These are phyloP conservation scores for Falco punctatus DNA, from an alignment of 2,113 vertebrate species.

Conservation along the genomic window DNA sequence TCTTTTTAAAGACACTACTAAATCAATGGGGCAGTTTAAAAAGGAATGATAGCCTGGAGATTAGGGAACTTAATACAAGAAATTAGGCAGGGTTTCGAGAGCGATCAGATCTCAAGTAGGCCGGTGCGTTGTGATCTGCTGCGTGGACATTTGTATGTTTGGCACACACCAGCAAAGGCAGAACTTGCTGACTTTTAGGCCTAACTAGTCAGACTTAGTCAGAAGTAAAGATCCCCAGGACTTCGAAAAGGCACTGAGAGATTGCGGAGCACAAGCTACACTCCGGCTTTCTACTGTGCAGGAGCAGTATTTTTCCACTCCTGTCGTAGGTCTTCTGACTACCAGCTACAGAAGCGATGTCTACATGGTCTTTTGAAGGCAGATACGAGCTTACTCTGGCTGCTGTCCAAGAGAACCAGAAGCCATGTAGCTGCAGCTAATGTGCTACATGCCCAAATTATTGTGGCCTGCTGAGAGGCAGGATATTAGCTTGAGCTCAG, in stretches of 20 bases:
- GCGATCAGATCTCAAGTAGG: neutral
- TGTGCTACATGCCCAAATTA: constrained; percentile 59
- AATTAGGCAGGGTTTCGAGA: constrained; percentile 6
- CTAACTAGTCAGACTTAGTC: neutral
- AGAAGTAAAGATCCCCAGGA: neutral
- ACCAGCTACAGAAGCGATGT: constrained; percentile 37
- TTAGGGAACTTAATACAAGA: neutral
- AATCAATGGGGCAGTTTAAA: constrained; percentile 57
- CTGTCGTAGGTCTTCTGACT: constrained; percentile 47
- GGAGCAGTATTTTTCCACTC: constrained; percentile 64
- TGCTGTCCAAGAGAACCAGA: constrained; percentile 51
- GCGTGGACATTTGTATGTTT: neutral
- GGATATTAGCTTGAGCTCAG: constrained; percentile 56
- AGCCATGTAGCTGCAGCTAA: constrained; percentile 62
- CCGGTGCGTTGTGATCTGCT: neutral
- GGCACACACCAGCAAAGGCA: neutral
- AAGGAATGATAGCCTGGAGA: constrained; percentile 47
- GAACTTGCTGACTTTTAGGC: neutral
- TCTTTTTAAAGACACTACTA: constrained; percentile 41
- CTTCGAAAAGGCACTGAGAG: neutral
- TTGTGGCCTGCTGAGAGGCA: constrained; percentile 66
- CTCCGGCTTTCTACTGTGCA: constrained; percentile 12
- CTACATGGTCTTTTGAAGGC: constrained; percentile 61
- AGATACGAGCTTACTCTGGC: constrained; percentile 65
- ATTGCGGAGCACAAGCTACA: neutral